Evolutionary conservation across 2,888 invertebrate species (phyloP), one percentile per base, ranked within the genome.

Genomic region (Caenorhabditis sulstoni): DNA sequence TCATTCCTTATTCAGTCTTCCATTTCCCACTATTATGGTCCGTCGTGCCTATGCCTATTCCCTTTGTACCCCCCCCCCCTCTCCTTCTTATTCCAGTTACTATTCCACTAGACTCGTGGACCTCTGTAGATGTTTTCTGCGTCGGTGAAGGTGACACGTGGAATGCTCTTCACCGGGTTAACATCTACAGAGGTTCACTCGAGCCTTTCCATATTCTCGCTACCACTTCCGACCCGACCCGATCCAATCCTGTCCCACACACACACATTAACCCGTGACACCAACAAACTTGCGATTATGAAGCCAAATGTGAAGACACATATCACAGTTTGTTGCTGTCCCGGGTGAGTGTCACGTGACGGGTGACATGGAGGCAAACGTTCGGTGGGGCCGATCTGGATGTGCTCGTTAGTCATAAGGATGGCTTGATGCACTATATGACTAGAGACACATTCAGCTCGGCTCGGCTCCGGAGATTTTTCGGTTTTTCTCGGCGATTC

Each of bases 401-500:
- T 82, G 82, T 82, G 68, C 76, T 71, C 71, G 68, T 77, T 80
- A 64, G 82, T 82, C 82, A 74, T 82, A 82, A n/a, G 50, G 29
- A 29, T 53, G 65, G 37, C 16, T 16, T 18, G 22, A 35, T 29
- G 41, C n/a, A 7, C 53, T 49, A 12, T 84, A 84, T 81, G 83
- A 84, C 83, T 84, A 84, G 83, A 84, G 83, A 81, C 83, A 84
- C 81, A 84, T 84, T 84, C 83, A 84, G 83, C 83, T 80, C 65
- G 81, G 83, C 80, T 58, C 20, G 49, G 49, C 50, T 55, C 20
- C 71, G 55, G 47, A 39, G 29, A n/a, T 41, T 44, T 47, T 53
- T 61, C 39, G 12, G 47, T 20, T 35, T 52, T 29, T n/a, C n/a
- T n/a, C n/a, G n/a, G n/a, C n/a, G n/a, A n/a, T n/a, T n/a, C n/a